These are phyloP conservation scores for Drosophila stalkeri DNA, from an alignment of 2,888 invertebrate species.

Conservation along the genomic window DNA sequence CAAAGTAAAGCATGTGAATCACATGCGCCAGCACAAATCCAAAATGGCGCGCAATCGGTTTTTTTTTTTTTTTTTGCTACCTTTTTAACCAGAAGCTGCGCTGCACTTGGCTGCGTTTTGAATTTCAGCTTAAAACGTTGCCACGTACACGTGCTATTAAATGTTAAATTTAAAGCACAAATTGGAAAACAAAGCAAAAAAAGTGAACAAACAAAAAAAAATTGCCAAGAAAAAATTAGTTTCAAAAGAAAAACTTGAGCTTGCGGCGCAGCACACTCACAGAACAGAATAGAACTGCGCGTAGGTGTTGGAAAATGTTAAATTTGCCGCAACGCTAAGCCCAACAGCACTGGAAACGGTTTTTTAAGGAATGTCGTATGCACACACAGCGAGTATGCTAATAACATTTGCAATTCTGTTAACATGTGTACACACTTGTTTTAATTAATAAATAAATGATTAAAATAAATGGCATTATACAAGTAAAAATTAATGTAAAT, in stretches of 20 bases:
- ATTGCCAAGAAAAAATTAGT: neutral
- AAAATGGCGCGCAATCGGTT: constrained; percentile 15
- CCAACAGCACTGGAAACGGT: constrained; percentile 9
- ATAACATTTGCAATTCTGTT: too few relatives aligned
- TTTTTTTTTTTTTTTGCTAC: too few relatives aligned
- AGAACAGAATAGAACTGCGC: neutral
- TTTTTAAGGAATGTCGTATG: neutral
- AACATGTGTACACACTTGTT: too few relatives aligned
- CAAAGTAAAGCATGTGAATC: neutral
- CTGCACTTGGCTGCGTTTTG: neutral
- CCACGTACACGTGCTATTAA: too few relatives aligned
- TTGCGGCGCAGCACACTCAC: neutral
- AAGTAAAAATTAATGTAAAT: neutral
- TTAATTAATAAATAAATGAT: too few relatives aligned
- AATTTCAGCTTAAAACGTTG: too few relatives aligned
- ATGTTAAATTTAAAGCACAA: neutral
- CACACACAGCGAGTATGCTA: neutral
- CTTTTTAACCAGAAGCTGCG: neutral
- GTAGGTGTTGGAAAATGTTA: neutral
- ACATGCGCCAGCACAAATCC: neutral
- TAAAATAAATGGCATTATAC: neutral
- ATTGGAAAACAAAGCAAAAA: neutral
- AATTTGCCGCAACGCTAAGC: neutral
- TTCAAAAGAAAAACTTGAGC: neutral
- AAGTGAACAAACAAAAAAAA: neutral